These are phyloP conservation scores for Nannoperca australis DNA, from an alignment of 2,797 vertebrate genomes.

Conservation along the genomic window DNA sequence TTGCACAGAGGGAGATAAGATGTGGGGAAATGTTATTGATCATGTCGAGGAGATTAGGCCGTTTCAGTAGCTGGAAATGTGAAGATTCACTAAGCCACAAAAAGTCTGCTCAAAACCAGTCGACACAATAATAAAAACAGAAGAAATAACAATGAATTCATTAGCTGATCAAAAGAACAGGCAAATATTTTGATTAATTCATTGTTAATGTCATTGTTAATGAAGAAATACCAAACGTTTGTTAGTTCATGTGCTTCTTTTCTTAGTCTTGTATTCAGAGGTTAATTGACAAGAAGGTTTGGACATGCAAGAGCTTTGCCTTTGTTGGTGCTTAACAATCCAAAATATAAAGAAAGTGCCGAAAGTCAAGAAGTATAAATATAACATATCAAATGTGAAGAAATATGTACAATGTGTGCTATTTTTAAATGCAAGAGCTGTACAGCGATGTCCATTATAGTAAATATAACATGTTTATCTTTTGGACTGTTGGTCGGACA, in stretches of 20 bases:
- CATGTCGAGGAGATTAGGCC: not conserved
- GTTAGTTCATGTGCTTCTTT: not conserved
- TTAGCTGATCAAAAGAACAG: not conserved
- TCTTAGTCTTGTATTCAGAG: not conserved
- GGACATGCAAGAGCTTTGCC: too few relatives aligned
- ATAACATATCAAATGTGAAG: too few relatives aligned
- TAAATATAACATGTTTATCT: not conserved
- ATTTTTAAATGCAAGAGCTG: too few relatives aligned
- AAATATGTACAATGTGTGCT: too few relatives aligned
- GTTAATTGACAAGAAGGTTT: too few relatives aligned
- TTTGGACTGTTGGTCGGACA: not conserved
- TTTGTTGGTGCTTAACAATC: too few relatives aligned
- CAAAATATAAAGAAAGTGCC: too few relatives aligned
- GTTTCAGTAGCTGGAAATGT: not conserved
- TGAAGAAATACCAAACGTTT: not conserved
- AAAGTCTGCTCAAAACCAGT: rapidly evolving
- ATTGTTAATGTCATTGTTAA: not conserved
- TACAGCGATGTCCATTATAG: not conserved
- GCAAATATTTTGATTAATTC: not conserved
- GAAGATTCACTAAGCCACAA: not conserved
- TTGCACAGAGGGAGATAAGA: conserved; percentile 23
- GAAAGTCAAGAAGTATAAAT: too few relatives aligned
- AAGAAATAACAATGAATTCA: not conserved
- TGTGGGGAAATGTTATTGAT: conserved; percentile 50
- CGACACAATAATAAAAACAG: not conserved